Percentiles rank a stretch among this genome's conserved stretches.
Evolutionary conservation across 2,113 vertebrate species (phyloP).

Genomic region (Pitta sordida): DNA sequence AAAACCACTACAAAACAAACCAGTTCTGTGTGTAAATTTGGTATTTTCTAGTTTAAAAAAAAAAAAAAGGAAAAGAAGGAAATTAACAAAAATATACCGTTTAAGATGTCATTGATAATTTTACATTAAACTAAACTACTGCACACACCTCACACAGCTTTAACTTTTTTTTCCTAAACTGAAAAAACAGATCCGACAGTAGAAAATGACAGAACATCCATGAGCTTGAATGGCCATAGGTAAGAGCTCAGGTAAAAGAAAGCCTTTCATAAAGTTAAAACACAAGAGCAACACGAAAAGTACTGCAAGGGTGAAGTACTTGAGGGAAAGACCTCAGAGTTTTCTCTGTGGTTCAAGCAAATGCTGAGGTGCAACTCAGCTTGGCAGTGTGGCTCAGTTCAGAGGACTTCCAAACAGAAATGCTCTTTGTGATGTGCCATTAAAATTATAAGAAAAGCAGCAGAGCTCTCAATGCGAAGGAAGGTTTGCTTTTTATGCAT

Average conservation of each 20-base stretch:
- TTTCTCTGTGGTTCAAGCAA: not conserved
- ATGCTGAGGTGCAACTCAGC: not conserved
- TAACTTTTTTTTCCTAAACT: not conserved
- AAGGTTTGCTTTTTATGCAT: not conserved
- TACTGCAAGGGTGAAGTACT: not conserved
- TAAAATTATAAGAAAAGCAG: not conserved
- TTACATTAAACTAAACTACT: not conserved
- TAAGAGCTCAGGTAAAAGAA: not conserved
- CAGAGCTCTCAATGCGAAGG: not conserved
- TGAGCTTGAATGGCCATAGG: not conserved
- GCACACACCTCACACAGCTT: not conserved
- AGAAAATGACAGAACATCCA: not conserved
- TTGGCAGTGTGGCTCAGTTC: not conserved
- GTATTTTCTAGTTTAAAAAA: not conserved
- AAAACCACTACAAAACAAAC: not conserved
- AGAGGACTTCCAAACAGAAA: not conserved
- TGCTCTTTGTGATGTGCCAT: not conserved
- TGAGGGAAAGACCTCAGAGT: not conserved
- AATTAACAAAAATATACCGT: not conserved
- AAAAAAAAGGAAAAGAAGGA: not conserved
- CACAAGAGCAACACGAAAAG: not conserved
- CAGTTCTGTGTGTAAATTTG: not conserved
- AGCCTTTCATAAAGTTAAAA: not conserved
- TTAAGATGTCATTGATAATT: not conserved
- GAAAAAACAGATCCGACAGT: not conserved